These are phyloP conservation scores for Drosophila suboccidentalis DNA, from an alignment of 2,888 invertebrate genomes.

Conservation along the genomic window DNA sequence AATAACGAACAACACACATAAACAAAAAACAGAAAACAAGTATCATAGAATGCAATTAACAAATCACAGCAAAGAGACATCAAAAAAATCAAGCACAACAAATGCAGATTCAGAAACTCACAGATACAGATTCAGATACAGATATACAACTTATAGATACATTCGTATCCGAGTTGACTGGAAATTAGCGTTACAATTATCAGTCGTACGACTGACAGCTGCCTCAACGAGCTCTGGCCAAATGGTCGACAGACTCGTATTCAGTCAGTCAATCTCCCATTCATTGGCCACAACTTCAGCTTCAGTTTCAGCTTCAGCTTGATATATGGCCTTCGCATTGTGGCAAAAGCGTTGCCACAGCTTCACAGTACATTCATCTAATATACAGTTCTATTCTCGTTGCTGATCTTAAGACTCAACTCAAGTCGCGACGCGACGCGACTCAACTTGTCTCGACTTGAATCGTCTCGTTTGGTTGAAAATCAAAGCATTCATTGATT, in stretches of 20 bases:
- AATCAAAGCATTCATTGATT: slow-evolving; percentile 56
- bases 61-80: slow-evolving; percentile 60
- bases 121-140: slow-evolving; percentile 22
- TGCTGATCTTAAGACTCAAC: slow-evolving; percentile 42
- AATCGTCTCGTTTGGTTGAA: slow-evolving; percentile 41
- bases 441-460: slow-evolving; percentile 40
- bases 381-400: slow-evolving; percentile 55
- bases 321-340: slow-evolving; percentile 71
- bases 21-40: slow-evolving; percentile 18
- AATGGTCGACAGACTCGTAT: slow-evolving; percentile 33
- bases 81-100: slow-evolving; percentile 23
- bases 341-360: slow-evolving; percentile 25
- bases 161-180: slow-evolving; percentile 23
- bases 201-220: slow-evolving; percentile 59
- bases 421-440: slow-evolving; percentile 12
- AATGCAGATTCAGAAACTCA: slow-evolving; percentile 29
- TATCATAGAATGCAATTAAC: slow-evolving; percentile 65
- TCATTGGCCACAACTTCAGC: slow-evolving; percentile 24
- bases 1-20: slow-evolving; percentile 4
- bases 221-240: slow-evolving; percentile 43
- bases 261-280: slow-evolving; percentile 35
- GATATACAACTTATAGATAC: slow-evolving; percentile 15
- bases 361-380: slow-evolving; percentile 62
- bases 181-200: slow-evolving; percentile 76
- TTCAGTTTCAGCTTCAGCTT: slow-evolving; percentile 31